These are phyloP conservation scores for Drosophila novamexicana DNA, from an alignment of 1,140 invertebrate species.

Conservation along the genomic window DNA sequence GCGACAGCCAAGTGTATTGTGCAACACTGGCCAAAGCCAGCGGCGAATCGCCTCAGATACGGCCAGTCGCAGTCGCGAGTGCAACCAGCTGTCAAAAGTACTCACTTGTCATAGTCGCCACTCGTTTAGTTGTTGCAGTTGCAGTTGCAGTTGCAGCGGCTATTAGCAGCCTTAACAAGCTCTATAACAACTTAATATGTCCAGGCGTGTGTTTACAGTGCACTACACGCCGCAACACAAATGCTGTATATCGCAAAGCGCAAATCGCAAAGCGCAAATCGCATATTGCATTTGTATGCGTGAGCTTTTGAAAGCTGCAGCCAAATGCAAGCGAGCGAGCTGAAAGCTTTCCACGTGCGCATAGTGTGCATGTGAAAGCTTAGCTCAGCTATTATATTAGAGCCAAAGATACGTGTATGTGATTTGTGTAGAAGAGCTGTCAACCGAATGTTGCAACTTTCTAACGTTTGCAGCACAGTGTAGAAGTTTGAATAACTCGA, in stretches of 20 bases:
- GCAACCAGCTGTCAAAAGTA: constrained; percentile 76
- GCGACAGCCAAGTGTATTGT: constrained; percentile 31
- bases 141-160: constrained; percentile 34
- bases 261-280: background rate
- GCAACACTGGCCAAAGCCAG: constrained; percentile 41
- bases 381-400: too few species aligned
- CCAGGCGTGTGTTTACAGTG: constrained; percentile 40
- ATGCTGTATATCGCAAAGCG: background rate
- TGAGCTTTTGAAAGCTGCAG: background rate
- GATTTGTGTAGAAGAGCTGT: background rate
- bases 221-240: constrained; percentile 17
- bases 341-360: background rate
- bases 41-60: constrained; percentile 37
- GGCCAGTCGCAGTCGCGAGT: constrained; percentile 16
- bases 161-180: constrained; percentile 68
- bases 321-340: background rate
- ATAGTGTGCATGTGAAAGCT: background rate
- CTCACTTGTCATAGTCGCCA: constrained; percentile 58
- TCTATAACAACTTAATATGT: constrained; percentile 69
- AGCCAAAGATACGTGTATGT: too few species aligned
- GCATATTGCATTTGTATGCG: background rate
- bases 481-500: constrained; percentile 52
- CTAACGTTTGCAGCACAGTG: constrained; percentile 44
- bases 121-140: background rate
- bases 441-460: constrained; percentile 8